Evolutionary conservation across 2,888 invertebrate species (phyloP).

Genomic region (Venustoraphidia nigricollis): DNA sequence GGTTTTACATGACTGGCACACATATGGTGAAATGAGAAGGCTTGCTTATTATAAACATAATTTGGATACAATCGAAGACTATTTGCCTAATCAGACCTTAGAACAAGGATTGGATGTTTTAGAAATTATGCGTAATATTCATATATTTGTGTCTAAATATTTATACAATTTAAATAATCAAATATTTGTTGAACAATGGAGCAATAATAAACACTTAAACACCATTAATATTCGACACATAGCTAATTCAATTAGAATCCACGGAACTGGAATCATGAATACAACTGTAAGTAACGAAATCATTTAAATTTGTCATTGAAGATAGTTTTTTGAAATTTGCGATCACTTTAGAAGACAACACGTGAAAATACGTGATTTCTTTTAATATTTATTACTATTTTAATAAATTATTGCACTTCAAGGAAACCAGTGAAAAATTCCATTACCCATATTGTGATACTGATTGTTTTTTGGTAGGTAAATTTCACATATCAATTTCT

Average conservation of each 20-base stretch:
- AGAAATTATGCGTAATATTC: slow-evolving; percentile 93
- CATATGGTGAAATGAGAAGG: slow-evolving; percentile 92
- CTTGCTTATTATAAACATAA: slow-evolving; percentile 75
- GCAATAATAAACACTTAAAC: slow-evolving; percentile 85
- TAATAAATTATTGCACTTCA: background rate
- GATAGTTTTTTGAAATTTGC: slow-evolving; percentile 3
- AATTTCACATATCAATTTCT: slow-evolving; percentile 91
- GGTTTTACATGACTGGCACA: slow-evolving; percentile 93
- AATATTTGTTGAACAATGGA: slow-evolving; percentile 83
- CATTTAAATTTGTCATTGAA: background rate
- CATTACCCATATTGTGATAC: background rate
- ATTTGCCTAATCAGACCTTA: slow-evolving; percentile 88
- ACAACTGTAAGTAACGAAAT: slow-evolving; percentile 49
- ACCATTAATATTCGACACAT: slow-evolving; percentile 91
- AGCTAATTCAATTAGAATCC: slow-evolving; percentile 91
- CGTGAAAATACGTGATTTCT: background rate
- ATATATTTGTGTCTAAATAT: slow-evolving; percentile 85
- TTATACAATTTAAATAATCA: slow-evolving; percentile 93
- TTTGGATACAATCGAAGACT: slow-evolving; percentile 73
- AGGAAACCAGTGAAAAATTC: background rate
- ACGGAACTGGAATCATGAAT: slow-evolving; percentile 92
- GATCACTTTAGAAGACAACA: background rate
- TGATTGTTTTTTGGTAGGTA: slow-evolving; percentile 24
- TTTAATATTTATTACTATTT: background rate
- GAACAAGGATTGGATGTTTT: slow-evolving; percentile 95